These are phyloP conservation scores for Coracopsis vasa DNA, from an alignment of 2,113 vertebrate species.

Conservation along the genomic window DNA sequence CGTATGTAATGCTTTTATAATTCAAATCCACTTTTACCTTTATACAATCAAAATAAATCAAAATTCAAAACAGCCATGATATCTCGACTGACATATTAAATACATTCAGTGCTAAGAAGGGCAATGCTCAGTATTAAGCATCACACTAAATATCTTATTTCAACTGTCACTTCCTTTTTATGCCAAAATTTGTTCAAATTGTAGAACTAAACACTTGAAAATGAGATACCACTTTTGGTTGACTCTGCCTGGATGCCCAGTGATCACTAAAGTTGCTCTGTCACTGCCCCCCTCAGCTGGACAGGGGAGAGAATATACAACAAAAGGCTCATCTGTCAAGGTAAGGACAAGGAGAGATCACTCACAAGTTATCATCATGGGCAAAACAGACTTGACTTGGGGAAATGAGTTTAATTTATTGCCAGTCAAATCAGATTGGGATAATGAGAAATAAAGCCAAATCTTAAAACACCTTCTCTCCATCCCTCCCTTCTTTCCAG, in stretches of 20 bases:
- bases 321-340: background rate
- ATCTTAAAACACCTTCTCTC: background rate
- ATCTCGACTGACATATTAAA: background rate
- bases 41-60: background rate
- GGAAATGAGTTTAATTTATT: background rate
- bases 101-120: background rate
- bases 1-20: background rate
- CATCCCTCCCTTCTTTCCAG: background rate
- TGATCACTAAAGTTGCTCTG: background rate
- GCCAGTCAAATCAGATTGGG: background rate
- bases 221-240: background rate
- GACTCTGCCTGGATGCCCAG: background rate
- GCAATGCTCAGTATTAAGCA: background rate
- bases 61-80: background rate
- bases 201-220: background rate
- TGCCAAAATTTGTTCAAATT: background rate
- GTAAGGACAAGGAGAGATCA: background rate
- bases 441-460: background rate
- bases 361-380: too few relatives aligned
- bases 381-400: background rate
- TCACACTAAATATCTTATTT: background rate
- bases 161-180: background rate
- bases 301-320: background rate
- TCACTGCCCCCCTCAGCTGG: background rate
- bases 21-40: background rate